Percentiles rank a stretch among this genome's conserved stretches.
Conservation (phyloP, 2,797 vertebrate species). For the Amblyopsis hoosieri region DNA sequence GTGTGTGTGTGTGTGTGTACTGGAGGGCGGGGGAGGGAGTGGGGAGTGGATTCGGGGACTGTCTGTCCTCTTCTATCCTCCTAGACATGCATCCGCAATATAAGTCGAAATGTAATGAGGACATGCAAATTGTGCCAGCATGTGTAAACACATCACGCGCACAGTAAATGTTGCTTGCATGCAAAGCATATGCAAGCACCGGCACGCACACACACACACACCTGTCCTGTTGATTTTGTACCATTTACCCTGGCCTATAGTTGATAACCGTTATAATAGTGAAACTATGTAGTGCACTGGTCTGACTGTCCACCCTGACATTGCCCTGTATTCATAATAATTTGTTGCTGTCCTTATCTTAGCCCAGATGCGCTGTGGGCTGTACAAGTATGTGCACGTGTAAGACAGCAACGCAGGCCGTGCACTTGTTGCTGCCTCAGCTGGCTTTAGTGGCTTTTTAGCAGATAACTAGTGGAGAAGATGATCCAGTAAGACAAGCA, state of each 20-base stretch:
- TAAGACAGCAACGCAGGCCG: not conserved
- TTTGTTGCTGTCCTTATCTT: conserved; percentile 3
- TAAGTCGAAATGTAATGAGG: not conserved
- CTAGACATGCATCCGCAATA: conserved; percentile 17
- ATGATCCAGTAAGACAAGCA: conserved; percentile 49
- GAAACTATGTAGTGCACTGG: too few species aligned
- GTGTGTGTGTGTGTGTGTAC: too few species aligned
- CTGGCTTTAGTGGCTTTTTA: conserved; percentile 42
- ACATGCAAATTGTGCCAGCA: not conserved
- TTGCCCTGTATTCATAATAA: not conserved
- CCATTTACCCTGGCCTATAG: not conserved
- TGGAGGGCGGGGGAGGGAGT: not conserved
- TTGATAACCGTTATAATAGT: not conserved
- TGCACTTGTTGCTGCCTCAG: conserved; percentile 40
- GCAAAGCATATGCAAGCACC: not conserved
- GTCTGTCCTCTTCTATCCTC: conserved; percentile 45
- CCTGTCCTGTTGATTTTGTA: not conserved
- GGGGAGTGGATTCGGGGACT: not conserved
- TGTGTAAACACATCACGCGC: not conserved
- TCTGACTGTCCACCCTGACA: not conserved
- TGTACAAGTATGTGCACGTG: not conserved
- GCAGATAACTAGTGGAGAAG: conserved; percentile 39
- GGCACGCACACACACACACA: conserved; percentile 6
- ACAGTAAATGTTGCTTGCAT: not conserved
- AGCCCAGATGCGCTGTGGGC: not conserved